phyloP scores from a whole-genome alignment of 2,113 vertebrate species.

The Eulemur macaco region DNA sequence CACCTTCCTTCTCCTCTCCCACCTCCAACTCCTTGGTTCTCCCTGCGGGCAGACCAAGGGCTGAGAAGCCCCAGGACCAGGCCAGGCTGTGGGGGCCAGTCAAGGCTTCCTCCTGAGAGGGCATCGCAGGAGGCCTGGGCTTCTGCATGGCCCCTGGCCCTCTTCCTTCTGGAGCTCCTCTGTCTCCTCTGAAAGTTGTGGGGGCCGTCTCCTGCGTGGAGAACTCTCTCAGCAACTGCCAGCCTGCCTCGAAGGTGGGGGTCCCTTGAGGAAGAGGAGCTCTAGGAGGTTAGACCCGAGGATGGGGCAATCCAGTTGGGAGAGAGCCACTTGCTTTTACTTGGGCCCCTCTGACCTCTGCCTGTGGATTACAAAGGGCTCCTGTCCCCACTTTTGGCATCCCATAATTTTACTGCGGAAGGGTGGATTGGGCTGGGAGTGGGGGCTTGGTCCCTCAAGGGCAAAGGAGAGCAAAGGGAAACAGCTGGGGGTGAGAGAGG shows the following conservation, averaged over 20 bases:
- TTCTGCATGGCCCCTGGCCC: not conserved
- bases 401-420: not conserved
- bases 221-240: not conserved
- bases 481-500: not conserved
- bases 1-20: not conserved
- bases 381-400: not conserved
- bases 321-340: not conserved
- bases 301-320: not conserved
- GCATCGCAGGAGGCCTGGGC: not conserved
- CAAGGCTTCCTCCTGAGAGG: not conserved
- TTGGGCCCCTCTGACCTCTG: not conserved
- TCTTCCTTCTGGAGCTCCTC: not conserved
- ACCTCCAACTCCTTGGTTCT: not conserved
- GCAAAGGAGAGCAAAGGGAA: not conserved
- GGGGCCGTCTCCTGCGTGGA: not conserved
- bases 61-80: not conserved
- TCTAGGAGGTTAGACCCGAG: not conserved
- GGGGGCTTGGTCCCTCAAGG: not conserved
- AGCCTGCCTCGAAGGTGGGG: not conserved
- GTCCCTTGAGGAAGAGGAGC: not conserved
- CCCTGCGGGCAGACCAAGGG: not conserved
- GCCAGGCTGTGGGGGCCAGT: not conserved
- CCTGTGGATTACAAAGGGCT: not conserved
- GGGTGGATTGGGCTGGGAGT: too few species aligned
- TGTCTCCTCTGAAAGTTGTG: not conserved